Evolutionary conservation across 37 sponge, comb jelly and placozoan species (phyloP).

Genomic region (Petrosia ficiformis): DNA sequence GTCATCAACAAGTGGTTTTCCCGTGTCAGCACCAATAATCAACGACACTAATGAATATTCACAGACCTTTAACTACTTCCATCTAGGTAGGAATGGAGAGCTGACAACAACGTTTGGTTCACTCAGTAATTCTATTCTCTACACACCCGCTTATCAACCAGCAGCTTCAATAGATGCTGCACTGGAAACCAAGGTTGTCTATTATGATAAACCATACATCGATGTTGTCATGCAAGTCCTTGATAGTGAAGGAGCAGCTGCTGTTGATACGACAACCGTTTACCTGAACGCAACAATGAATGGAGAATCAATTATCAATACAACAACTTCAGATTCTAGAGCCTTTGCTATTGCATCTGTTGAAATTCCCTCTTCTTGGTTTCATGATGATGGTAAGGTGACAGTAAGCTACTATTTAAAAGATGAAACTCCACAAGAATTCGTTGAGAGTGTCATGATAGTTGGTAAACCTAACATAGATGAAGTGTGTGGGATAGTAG

Average conservation of each 20-base stretch:
- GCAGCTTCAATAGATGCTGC: conserved; percentile 15
- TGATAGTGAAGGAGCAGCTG: conserved; percentile 29
- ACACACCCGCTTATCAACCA: conserved; percentile 18
- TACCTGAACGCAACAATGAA: conserved; percentile 6
- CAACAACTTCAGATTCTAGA: not conserved
- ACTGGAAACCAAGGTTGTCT: conserved; percentile 35
- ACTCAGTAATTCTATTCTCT: not conserved
- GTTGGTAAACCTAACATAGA: conserved; percentile 10
- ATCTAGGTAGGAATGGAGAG: not conserved
- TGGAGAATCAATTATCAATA: not conserved
- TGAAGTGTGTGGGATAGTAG: conserved; percentile 3
- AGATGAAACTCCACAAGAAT: not conserved
- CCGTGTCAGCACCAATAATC: conserved; percentile 7
- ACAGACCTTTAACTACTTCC: conserved; percentile 34
- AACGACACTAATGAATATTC: conserved; percentile 9
- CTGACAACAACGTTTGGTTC: conserved; percentile 27
- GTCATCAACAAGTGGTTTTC: conserved; percentile 31
- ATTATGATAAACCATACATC: conserved; percentile 14
- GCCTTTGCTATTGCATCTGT: conserved; percentile 11
- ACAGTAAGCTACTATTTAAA: conserved; percentile 19
- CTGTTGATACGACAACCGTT: conserved; percentile 14
- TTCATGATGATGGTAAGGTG: conserved; percentile 1
- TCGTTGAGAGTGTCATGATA: not conserved
- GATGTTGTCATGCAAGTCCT: conserved; percentile 21
- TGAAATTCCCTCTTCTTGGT: conserved; percentile 44